Percentiles rank a stretch among this genome's conserved stretches.
Conservation (phyloP, 1,140 invertebrate genomes). For the Cotesia chilonis region DNA sequence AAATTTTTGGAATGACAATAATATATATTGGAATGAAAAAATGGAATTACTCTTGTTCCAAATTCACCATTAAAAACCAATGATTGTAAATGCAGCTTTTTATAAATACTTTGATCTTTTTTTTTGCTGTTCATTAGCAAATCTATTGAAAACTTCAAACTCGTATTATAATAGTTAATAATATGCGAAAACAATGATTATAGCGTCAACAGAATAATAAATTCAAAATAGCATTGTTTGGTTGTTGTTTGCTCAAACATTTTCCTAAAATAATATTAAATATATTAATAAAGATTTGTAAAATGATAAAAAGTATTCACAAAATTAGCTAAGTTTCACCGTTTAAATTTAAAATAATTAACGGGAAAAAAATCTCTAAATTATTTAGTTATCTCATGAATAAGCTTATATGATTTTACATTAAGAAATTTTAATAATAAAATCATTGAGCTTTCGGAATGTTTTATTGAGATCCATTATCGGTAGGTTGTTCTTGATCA, state of each 20-base stretch:
- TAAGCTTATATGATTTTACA: constrained; percentile 1
- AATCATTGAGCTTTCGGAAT: not conserved
- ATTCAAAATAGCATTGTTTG: too few species aligned
- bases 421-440: not conserved
- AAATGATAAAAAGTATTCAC: constrained; percentile 19
- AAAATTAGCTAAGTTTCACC: not conserved
- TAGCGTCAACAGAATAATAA: too few species aligned
- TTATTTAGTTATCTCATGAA: constrained; percentile 2
- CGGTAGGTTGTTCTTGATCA: constrained; percentile 47
- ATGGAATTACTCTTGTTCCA: constrained; percentile 16
- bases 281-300: constrained; percentile 8
- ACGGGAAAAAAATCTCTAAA: too few species aligned
- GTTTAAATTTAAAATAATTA: not conserved
- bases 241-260: too few species aligned
- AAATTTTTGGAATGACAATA: not conserved
- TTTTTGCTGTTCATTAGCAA: not conserved
- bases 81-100: constrained; percentile 7
- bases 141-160: not conserved
- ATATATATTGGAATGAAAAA: constrained; percentile 1
- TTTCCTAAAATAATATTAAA: not conserved
- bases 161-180: not conserved
- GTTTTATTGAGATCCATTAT: constrained; percentile 41
- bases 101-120: not conserved
- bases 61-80: not conserved
- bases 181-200: not conserved